Evolutionary conservation across 2,888 invertebrate species (phyloP).

Genomic region (Aromia moschata): DNA sequence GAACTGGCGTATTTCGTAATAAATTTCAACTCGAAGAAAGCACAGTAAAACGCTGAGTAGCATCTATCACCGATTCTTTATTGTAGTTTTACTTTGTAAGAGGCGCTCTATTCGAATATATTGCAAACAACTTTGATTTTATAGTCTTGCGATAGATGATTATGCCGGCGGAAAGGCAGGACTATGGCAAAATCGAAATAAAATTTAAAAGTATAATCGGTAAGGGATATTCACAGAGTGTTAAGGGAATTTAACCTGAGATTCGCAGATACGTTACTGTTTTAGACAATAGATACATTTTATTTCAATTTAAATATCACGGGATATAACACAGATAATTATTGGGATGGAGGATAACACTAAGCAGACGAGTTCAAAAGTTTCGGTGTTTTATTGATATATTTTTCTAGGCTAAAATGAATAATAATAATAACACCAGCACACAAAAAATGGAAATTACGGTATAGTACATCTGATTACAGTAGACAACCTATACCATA

Average conservation of each 20-base stretch:
- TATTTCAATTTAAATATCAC: too few species aligned
- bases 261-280: slow-evolving; percentile 1
- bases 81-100: slow-evolving; percentile 50
- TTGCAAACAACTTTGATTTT: slow-evolving; percentile 43
- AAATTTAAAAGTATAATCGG: slow-evolving; percentile 28
- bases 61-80: slow-evolving; percentile 47
- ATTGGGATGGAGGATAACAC: too few species aligned
- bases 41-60: slow-evolving; percentile 49
- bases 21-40: slow-evolving; percentile 48
- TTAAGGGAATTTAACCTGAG: slow-evolving; percentile 17
- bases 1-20: slow-evolving; percentile 43
- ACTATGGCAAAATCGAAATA: slow-evolving; percentile 27
- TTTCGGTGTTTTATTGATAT: too few species aligned
- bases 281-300: too few species aligned
- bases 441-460: too few species aligned
- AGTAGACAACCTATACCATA: too few species aligned
- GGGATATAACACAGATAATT: too few species aligned
- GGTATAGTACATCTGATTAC: too few species aligned
- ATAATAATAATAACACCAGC: too few species aligned
- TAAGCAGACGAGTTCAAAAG: too few species aligned
- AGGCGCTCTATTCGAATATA: slow-evolving; percentile 34
- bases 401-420: too few species aligned
- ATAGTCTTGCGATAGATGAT: slow-evolving; percentile 28
- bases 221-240: slow-evolving; percentile 12
- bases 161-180: slow-evolving; percentile 20